Evolutionary conservation across 2,888 invertebrate species (phyloP), one percentile per base, ranked within the genome.

Genomic region (Lydus trimaculatus): DNA sequence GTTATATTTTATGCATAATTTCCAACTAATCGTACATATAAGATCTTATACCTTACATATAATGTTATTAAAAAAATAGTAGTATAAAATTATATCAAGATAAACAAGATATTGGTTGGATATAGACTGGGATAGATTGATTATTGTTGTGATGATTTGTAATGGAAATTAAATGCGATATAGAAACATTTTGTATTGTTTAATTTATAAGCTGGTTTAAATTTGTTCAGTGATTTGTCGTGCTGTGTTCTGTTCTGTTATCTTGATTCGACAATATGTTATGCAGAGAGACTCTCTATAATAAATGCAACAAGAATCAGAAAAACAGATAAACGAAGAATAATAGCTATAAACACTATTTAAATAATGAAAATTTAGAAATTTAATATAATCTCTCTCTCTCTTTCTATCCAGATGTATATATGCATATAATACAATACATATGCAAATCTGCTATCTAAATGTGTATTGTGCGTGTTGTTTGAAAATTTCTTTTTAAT

Each of bases 171-270:
- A n/a, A n/a, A n/a, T n/a, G n/a, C n/a, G n/a, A n/a, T n/a, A n/a
- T n/a, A n/a, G 20, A 25, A 48, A 60, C 33, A 74, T 77, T 78
- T 75, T 76, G 78, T 79, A 74, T 75, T 78, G 75, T 78, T 77
- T 80, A 79, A 79, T 79, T 79, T 79, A 80, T 79, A 73, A 77
- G 75, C 76, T 74, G 72, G 72, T 72, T 48, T 75, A 75, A 78
- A 80, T 78, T 78, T 80, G 80, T 79, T 79, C 76, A 76, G 79
- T 80, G 80, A 81, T 81, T 81, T 81, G 80, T 81, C 80, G 79
- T 79, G 80, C 79, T 78, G 79, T 73, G 77, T 72, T 76, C n/a
- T 8, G n/a, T 17, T 33, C 33, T 64, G 72, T 74, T 79, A 81
- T 81, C 81, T 78, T 75, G 79, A 80, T 80, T 3, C 52, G 63